Evolutionary conservation across 2,113 vertebrate genomes (phyloP), one percentile per base, ranked within the genome.

Genomic region (Cyprinodon variegatus): DNA sequence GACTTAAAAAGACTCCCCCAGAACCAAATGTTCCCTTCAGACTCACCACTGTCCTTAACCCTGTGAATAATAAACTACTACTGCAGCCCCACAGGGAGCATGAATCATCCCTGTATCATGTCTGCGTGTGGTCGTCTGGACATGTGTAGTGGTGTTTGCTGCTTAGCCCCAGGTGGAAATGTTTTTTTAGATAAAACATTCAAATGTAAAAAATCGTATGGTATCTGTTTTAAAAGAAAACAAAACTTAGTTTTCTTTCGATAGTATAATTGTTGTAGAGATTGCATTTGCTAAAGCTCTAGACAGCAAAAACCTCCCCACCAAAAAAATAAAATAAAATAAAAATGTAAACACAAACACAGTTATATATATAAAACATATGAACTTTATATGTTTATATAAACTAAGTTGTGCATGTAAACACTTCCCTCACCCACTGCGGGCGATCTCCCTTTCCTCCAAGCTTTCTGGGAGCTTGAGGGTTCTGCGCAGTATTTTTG

Each of bases 101-200:
- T 86, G 88, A 92, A 70, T 92, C 90, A 90, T 72, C 62, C 11
- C 14, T 68, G 71, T 83, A 87, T 91, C 79, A 83, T 88, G 87
- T 76, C 84, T 91, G 85, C 37, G 63, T 90, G 88, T 88, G 88
- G 91, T 87, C 70, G 63, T 78, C 84, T 78, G 86, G 60, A 66
- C 76, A 82, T 72, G 40, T 53, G 77, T 70, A 76, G 77, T 82
- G 38, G 76, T 68, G 71, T 50, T 63, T 36, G 71, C 65, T 17
- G 57, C 61, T 70, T 61, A 13, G 65, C 81, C 75, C 74, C 68
- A 67, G 82, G 79, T 83, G 78, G 75, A 88, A 63, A 64, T 63
- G 46, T 46, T 81, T 84, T 61, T 37, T n/a, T 66, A 15, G 41
- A 46, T 6, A 38, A 45, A 57, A 38, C 70, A 59, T 72, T 46